Evolutionary conservation across 2,113 vertebrate genomes (phyloP).

Genomic region (Melospiza melodia): DNA sequence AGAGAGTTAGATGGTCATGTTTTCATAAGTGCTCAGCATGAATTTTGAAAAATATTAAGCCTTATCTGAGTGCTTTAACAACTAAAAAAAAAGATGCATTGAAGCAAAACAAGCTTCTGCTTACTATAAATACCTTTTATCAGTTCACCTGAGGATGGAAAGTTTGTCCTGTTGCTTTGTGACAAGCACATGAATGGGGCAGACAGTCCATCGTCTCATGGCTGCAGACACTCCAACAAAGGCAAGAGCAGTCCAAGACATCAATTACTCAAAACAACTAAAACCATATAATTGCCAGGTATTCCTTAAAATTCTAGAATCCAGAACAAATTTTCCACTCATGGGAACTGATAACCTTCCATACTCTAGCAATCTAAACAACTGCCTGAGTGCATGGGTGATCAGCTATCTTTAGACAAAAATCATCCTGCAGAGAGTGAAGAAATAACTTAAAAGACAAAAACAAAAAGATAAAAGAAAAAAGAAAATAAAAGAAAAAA

Average conservation of each 20-base stretch:
- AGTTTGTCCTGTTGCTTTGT: not conserved
- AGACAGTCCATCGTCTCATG: not conserved
- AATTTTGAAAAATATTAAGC: not conserved
- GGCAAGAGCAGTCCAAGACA: not conserved
- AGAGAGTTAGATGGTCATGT: not conserved
- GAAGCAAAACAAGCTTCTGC: not conserved
- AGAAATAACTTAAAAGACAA: not conserved
- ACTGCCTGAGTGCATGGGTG: not conserved
- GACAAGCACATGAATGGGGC: not conserved
- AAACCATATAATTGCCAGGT: not conserved
- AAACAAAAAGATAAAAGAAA: not conserved
- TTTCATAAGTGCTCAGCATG: not conserved
- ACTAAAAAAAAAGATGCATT: not conserved
- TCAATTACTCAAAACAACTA: not conserved
- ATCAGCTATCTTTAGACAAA: constrained; percentile 1
- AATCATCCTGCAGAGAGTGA: constrained; percentile 23
- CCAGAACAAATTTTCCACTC: not conserved
- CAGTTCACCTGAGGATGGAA: not conserved
- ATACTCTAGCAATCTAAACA: constrained; percentile 4
- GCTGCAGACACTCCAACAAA: not conserved
- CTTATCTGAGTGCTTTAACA: not conserved
- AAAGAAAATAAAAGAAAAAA: not conserved
- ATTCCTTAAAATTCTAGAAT: not conserved
- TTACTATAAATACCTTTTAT: not conserved
- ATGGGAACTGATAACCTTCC: not conserved